A percentile compares a stretch with the other conserved stretches of the same genome.
phyloP scores from a whole-genome alignment of 2,113 vertebrate genomes.

The human (Homo sapiens) region DNA sequence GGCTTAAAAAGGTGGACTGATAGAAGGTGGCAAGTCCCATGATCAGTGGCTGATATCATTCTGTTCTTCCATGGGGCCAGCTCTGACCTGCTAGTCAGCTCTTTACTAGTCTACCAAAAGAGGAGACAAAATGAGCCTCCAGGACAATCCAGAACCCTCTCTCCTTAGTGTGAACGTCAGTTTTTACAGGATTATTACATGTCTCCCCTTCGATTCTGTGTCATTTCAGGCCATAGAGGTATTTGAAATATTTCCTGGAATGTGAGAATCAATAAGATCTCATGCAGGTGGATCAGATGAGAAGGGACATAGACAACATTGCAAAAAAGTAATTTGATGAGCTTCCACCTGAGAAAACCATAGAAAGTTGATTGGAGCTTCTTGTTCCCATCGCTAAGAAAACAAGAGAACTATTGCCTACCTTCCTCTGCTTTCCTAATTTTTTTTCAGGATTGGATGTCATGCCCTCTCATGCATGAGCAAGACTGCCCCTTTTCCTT shows the following conservation, averaged over 20 bases:
- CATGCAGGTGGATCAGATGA: background rate
- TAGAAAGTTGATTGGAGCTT: background rate
- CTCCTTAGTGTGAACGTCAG: background rate
- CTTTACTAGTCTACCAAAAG: background rate
- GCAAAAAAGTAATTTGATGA: background rate
- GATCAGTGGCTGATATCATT: background rate
- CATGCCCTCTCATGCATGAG: background rate
- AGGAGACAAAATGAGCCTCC: background rate
- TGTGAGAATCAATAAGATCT: background rate
- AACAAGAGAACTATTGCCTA: background rate
- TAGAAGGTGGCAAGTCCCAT: background rate
- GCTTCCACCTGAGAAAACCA: background rate
- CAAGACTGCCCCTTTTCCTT: background rate
- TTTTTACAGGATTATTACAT: background rate
- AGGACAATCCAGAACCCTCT: background rate
- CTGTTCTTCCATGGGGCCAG: background rate
- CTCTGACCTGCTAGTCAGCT: background rate
- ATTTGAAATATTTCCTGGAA: background rate
- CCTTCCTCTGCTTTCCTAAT: background rate
- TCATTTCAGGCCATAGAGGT: background rate
- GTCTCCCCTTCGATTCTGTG: background rate
- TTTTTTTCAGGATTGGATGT: background rate
- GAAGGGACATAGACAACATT: background rate
- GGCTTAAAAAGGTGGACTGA: background rate
- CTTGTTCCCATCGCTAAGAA: background rate